Evolutionary conservation across 2,113 vertebrate genomes (phyloP), one percentile per base, ranked within the genome.

Genomic region (Accipiter virgatus): DNA sequence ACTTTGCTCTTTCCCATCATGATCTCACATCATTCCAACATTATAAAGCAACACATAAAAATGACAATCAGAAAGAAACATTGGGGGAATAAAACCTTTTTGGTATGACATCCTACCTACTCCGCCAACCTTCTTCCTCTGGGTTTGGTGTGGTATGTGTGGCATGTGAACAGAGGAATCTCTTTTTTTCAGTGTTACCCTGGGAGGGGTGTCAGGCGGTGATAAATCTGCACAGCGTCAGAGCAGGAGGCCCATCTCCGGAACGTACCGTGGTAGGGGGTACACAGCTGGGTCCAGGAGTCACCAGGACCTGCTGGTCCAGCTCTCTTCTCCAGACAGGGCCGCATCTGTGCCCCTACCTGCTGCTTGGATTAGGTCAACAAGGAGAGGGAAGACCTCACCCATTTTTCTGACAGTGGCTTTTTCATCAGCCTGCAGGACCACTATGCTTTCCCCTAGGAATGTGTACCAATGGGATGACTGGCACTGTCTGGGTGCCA

Each of bases 31-130:
- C 78, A 87, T 93, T 92, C 94, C 89, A 82, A 25, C 47, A 81
- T 48, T 78, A 62, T 29, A 91, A 84, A 90, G 71, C 50, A 91
- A 47, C 89, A 86, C 91, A 94, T 96, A 94, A 97, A 97, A 97
- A 90, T 81, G 91, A 83, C 94, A 88, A 80, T 88, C 84, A 96
- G 66, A 89, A 89, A 45, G 81, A 86, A 84, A 86, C 55, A 43
- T 6, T 67, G 19, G 25, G 32, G 47, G 43, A 91, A 89, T 47
- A 91, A 95, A 83, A 73, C 85, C 45, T 90, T 93, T 95, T 82
- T 70, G 45, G 67, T 86, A 65, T 70, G 32, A 80, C 50, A 73
- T 58, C n/a, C 50, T 77, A 80, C 81, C 74, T 95, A 82, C 55
- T 72, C 47, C 20, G 62, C 27, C 80, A 80, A 52, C 13, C 16